These are phyloP conservation scores for Megathymus violae DNA, from an alignment of 1,140 invertebrate genomes.

Conservation along the genomic window DNA sequence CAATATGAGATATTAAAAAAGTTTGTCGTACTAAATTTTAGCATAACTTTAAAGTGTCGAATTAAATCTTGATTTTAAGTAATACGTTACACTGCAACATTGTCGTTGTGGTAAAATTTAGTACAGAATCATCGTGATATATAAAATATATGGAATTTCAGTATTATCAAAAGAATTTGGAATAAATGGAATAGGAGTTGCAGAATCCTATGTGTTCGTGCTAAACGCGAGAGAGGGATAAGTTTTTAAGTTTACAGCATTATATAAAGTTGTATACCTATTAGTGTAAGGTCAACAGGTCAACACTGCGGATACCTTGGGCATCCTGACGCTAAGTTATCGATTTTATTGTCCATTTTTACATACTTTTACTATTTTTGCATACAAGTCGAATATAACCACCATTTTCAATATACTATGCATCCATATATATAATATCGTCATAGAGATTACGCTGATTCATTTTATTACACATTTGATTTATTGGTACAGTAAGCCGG, in stretches of 20 bases:
- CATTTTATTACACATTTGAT: conserved; percentile 69
- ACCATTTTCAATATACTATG: conserved; percentile 72
- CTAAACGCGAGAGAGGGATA: conserved; percentile 65
- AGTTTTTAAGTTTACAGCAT: conserved; percentile 75
- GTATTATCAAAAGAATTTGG: conserved; percentile 31
- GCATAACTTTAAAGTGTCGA: conserved; percentile 2
- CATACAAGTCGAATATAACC: conserved; percentile 75
- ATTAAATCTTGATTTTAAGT: conserved; percentile 1
- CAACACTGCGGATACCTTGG: conserved; percentile 79
- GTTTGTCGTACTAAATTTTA: conserved; percentile 29
- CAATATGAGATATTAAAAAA: conserved; percentile 23
- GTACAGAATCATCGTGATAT: conserved; percentile 42
- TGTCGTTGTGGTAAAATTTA: conserved; percentile 29
- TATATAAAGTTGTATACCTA: conserved; percentile 49
- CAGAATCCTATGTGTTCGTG: conserved; percentile 58
- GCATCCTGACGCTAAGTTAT: conserved; percentile 80
- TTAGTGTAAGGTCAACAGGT: conserved; percentile 69
- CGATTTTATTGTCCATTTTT: conserved; percentile 72
- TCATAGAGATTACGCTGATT: conserved; percentile 65
- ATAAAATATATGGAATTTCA: conserved; percentile 42
- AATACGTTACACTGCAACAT: no score
- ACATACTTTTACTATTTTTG: conserved; percentile 75
- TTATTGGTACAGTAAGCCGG: conserved; percentile 70
- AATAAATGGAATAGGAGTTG: conserved; percentile 54
- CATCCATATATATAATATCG: conserved; percentile 70